Conservation (phyloP, 2,888 invertebrate genomes). For the Herminia tarsipennalis region DNA sequence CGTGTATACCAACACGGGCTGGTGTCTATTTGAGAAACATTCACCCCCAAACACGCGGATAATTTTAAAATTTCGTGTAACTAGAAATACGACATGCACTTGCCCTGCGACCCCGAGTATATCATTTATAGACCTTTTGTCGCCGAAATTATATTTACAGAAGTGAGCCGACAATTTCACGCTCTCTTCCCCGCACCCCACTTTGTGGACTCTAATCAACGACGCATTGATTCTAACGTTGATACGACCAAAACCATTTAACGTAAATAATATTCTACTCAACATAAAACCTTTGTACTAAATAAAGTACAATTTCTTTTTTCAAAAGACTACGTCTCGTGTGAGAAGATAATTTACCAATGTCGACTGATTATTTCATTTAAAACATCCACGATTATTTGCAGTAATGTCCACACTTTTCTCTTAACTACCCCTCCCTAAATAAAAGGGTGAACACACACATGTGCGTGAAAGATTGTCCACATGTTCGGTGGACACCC, state of each 20-base stretch:
- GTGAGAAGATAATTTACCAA: too few species aligned
- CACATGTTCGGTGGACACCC: constrained; percentile 78
- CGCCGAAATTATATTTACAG: constrained; percentile 86
- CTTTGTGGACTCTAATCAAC: constrained; percentile 80
- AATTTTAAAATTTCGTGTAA: constrained; percentile 71
- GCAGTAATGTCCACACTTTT: constrained; percentile 54
- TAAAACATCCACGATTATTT: too few species aligned
- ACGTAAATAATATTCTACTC: constrained; percentile 7
- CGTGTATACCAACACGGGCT: constrained; percentile 10
- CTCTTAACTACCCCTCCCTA: constrained; percentile 59
- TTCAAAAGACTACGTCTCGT: too few species aligned
- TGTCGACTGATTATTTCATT: too few species aligned
- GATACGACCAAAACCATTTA: constrained; percentile 43
- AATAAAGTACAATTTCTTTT: too few species aligned
- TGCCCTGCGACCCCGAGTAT: constrained; percentile 76
- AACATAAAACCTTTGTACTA: not conserved
- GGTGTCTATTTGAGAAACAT: constrained; percentile 11
- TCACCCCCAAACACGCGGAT: constrained; percentile 45
- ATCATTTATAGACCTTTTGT: constrained; percentile 85
- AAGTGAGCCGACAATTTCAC: constrained; percentile 86
- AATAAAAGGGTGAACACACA: constrained; percentile 83
- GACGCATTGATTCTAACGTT: constrained; percentile 55
- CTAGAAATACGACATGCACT: constrained; percentile 69
- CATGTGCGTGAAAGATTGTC: constrained; percentile 86
- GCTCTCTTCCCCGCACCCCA: constrained; percentile 82